Conservation (phyloP, 92 coral and sea anemone species). For the Heteractis magnifica region DNA sequence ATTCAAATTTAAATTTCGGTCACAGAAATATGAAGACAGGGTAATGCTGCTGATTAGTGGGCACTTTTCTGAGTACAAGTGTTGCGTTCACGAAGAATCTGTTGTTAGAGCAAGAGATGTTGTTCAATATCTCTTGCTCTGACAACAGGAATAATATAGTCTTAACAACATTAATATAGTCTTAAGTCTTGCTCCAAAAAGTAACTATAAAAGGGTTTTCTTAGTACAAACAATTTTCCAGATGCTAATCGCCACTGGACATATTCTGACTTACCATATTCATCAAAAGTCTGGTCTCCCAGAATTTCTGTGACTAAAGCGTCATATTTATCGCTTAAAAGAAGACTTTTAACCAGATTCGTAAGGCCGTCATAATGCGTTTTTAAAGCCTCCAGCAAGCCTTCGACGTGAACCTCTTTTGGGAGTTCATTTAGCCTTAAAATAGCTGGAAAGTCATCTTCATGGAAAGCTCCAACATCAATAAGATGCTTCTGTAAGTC, state of each 20-base stretch:
- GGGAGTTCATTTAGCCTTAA: constrained; percentile 13
- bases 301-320: constrained; percentile 60
- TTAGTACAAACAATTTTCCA: neutral
- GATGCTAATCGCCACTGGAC: no score
- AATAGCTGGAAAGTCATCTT: constrained; percentile 43
- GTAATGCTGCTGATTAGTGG: no score
- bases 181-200: no score
- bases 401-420: constrained; percentile 39
- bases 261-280: constrained; percentile 41
- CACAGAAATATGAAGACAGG: no score
- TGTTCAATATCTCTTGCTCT: no score
- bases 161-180: no score
- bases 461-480: constrained; percentile 35
- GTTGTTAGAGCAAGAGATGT: no score
- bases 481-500: constrained; percentile 46
- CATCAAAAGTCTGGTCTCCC: constrained; percentile 45
- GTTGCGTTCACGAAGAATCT: no score
- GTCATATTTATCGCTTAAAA: constrained; percentile 47
- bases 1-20: no score
- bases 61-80: no score
- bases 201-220: neutral
- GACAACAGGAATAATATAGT: no score
- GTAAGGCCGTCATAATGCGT: constrained; percentile 44
- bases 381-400: constrained; percentile 45
- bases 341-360: constrained; percentile 49